Evolutionary conservation across 2,888 invertebrate species (phyloP).

Genomic region (Lacanobia oleracea): DNA sequence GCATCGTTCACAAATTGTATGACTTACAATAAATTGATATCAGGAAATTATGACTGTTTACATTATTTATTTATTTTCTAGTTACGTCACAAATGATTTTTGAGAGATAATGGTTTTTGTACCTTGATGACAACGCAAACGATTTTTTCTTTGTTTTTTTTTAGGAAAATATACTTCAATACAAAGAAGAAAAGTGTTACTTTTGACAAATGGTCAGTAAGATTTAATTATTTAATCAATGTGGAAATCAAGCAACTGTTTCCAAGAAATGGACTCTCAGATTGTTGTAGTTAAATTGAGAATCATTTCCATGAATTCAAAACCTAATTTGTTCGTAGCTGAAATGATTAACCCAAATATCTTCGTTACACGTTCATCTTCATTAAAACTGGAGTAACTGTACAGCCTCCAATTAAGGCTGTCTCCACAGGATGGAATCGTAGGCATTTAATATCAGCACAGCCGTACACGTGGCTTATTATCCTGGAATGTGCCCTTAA

Average conservation of each 20-base stretch:
- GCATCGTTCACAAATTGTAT: background rate
- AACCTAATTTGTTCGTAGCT: background rate
- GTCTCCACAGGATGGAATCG: slow-evolving; percentile 36
- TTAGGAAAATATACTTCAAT: too few species aligned
- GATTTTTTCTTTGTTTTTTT: too few species aligned
- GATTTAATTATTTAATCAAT: too few species aligned
- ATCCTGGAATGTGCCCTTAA: slow-evolving; percentile 78
- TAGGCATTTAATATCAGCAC: slow-evolving; percentile 65
- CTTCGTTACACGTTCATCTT: slow-evolving; percentile 33
- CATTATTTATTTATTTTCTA: background rate
- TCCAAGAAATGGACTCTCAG: background rate
- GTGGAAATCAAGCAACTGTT: background rate
- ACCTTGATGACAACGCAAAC: too few species aligned
- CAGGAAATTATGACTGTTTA: background rate
- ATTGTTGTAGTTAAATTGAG: background rate
- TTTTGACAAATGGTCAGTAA: too few species aligned
- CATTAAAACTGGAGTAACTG: slow-evolving; percentile 43
- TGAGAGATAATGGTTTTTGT: too few species aligned
- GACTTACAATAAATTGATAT: slow-evolving; percentile 19
- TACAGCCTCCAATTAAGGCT: slow-evolving; percentile 54
- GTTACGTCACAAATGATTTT: background rate
- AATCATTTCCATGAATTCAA: background rate
- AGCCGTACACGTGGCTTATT: slow-evolving; percentile 69
- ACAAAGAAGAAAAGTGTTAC: too few species aligned
- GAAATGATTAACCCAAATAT: slow-evolving; percentile 36